These are phyloP conservation scores for Aleiodes testaceus DNA, from an alignment of 2,888 invertebrate genomes.

Conservation along the genomic window DNA sequence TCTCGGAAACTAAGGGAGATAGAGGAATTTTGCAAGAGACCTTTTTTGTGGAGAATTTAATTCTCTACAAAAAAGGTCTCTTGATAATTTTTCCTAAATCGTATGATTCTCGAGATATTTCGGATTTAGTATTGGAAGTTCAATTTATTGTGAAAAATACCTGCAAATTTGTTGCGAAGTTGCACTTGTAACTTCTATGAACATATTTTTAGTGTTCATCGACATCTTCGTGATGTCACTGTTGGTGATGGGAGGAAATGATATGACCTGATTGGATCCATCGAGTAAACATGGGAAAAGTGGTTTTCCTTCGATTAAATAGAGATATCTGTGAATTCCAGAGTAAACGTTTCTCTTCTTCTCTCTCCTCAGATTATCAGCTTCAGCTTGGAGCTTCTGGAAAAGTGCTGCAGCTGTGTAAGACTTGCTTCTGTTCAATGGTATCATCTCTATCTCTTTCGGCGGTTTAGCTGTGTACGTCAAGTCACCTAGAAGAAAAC, in stretches of 20 bases:
- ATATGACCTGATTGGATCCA: conserved; percentile 80
- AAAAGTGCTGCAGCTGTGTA: conserved; percentile 82
- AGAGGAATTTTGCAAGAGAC: too few species aligned
- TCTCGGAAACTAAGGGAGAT: too few species aligned
- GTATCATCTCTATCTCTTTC: conserved; percentile 78
- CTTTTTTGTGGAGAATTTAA: too few species aligned
- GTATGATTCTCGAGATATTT: conserved; percentile 12
- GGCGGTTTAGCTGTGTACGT: conserved; percentile 82
- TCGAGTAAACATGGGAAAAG: conserved; percentile 84
- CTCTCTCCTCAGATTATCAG: conserved; percentile 86
- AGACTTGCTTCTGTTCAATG: conserved; percentile 77
- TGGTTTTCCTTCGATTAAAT: conserved; percentile 83
- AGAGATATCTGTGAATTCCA: conserved; percentile 88
- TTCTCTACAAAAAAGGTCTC: too few species aligned
- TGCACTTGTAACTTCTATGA: conserved; percentile 86
- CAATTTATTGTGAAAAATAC: conserved; percentile 54
- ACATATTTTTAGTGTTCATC: conserved; percentile 77
- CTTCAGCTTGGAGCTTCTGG: conserved; percentile 81
- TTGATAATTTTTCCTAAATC: too few species aligned
- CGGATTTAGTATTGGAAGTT: too few species aligned
- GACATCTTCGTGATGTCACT: conserved; percentile 88
- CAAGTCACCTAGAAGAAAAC: conserved; percentile 74
- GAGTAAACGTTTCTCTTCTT: conserved; percentile 88
- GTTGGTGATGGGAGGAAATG: conserved; percentile 91
- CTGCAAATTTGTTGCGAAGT: conserved; percentile 79